phyloP scores from a whole-genome alignment of 2,113 vertebrate genomes.

The Ellobius talpinus region DNA sequence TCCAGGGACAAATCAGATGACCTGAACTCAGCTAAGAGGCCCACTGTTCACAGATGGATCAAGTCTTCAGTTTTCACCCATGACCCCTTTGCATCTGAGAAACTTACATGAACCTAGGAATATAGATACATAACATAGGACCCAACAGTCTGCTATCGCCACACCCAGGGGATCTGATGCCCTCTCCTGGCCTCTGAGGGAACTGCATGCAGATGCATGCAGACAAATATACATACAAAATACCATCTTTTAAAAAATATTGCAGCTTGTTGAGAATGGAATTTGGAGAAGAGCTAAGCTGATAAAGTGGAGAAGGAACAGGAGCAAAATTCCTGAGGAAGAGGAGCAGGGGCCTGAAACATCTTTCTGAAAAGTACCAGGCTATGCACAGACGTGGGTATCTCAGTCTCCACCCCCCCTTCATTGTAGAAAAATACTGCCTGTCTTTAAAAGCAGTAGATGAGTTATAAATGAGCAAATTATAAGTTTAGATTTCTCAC shows the following conservation, averaged over 20 bases:
- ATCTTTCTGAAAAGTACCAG: background rate
- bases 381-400: background rate
- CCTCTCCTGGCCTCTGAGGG: background rate
- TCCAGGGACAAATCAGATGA: background rate
- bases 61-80: background rate
- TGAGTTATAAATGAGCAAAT: background rate
- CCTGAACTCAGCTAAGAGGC: background rate
- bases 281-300: background rate
- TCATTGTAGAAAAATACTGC: background rate
- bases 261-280: background rate
- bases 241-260: background rate
- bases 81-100: background rate
- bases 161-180: background rate
- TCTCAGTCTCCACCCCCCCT: background rate
- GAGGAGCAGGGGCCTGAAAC: background rate
- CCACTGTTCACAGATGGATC: background rate
- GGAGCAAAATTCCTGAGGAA: background rate
- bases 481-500: background rate
- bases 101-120: background rate
- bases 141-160: background rate
- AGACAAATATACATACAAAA: background rate
- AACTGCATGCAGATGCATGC: background rate
- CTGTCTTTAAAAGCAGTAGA: background rate
- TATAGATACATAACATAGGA: background rate
- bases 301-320: too few relatives aligned